These are phyloP conservation scores for Cynoglossus semilaevis DNA, from an alignment of 2,113 vertebrate species.

Conservation along the genomic window DNA sequence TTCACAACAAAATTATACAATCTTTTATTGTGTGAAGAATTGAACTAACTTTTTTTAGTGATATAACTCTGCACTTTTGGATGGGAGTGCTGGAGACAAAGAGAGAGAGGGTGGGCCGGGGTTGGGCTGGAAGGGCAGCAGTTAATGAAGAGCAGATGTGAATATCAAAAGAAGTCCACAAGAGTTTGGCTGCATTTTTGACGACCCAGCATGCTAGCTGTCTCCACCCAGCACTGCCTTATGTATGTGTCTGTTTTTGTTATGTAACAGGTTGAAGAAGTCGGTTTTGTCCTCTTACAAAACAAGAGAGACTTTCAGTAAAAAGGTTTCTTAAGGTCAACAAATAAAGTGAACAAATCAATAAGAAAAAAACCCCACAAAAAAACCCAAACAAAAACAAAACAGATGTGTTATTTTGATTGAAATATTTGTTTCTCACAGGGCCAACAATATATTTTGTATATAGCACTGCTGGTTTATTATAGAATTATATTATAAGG, in stretches of 20 bases:
- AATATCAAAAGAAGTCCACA: constrained; percentile 5
- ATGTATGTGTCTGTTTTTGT: constrained; percentile 19
- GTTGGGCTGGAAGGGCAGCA: not conserved
- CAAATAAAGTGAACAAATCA: no score
- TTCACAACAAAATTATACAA: no score
- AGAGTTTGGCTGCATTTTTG: constrained; percentile 44
- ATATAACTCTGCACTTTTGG: not conserved
- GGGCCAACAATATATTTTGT: no score
- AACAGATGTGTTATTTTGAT: no score
- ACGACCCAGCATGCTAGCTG: no score
- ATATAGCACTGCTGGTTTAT: no score
- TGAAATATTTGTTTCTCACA: no score
- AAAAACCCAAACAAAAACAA: no score
- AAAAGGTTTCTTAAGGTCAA: no score
- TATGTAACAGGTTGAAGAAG: constrained; percentile 41
- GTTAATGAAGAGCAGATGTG: constrained; percentile 52
- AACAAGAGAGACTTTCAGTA: not conserved
- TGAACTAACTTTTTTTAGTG: not conserved
- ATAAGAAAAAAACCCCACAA: no score
- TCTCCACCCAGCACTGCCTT: no score
- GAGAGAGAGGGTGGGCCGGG: not conserved
- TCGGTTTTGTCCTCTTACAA: constrained; percentile 26
- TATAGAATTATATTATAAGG: no score
- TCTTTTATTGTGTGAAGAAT: not conserved
- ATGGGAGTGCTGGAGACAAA: not conserved